These are phyloP conservation scores for Xylota sylvarum DNA, from an alignment of 2,888 invertebrate species.

Conservation along the genomic window DNA sequence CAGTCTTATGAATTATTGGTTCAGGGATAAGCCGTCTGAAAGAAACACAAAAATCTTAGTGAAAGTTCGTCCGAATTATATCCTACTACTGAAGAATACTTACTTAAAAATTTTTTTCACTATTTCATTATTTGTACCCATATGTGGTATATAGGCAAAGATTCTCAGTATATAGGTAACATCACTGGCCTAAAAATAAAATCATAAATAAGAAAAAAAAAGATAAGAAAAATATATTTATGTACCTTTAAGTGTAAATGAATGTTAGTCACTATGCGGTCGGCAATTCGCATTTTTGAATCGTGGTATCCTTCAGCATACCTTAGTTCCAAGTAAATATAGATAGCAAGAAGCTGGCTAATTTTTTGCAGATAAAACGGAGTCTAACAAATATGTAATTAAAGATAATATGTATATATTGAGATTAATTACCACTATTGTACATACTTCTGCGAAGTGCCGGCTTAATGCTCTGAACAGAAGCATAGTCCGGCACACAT, in stretches of 20 bases:
- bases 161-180: conserved; percentile 34
- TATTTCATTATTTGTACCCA: conserved; percentile 56
- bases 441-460: conserved; percentile 33
- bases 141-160: conserved; percentile 48
- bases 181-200: conserved; percentile 27
- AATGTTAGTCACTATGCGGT: conserved; percentile 57
- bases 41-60: background rate
- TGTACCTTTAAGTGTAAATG: conserved; percentile 43
- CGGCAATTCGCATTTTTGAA: conserved; percentile 50
- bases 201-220: background rate
- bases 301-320: conserved; percentile 27
- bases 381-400: conserved; percentile 8
- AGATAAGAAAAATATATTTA: background rate
- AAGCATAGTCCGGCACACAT: conserved; percentile 9
- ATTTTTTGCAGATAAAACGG: conserved; percentile 52
- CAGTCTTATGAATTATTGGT: conserved; percentile 27
- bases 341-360: conserved; percentile 48
- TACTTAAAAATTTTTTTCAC: conserved; percentile 52
- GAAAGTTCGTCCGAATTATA: background rate
- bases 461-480: conserved; percentile 23
- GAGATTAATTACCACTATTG: background rate
- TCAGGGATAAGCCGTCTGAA: conserved; percentile 53
- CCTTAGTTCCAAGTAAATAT: conserved; percentile 47
- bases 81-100: background rate
- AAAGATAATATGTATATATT: too few species aligned